Evolutionary conservation across 2,888 invertebrate species (phyloP), one percentile per base, ranked within the genome.

Genomic region (Diabrotica balteata): DNA sequence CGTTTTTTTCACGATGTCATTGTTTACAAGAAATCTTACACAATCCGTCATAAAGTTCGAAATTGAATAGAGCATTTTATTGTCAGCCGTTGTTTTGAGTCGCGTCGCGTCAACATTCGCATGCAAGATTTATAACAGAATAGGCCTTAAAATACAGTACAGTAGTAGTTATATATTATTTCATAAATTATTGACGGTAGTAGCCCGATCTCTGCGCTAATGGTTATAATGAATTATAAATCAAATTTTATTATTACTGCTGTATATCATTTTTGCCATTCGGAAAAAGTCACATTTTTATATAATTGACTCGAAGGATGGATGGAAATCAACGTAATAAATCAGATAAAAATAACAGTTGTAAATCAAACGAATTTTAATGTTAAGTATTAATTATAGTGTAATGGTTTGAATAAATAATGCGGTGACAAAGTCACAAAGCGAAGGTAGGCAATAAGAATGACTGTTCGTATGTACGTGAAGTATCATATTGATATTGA

Each of bases 141-240:
- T 57, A 57, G 44, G 45, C 17, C 44, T 57, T 57, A 57, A 45
- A 54, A 54, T 54, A n/a, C n/a, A n/a, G 43, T 54, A 53, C 22
- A 17, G 32, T 32, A 32, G 32, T 52, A 63, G 50, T n/a, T 57
- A 57, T 63, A 57, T 50, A 50, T 63, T 57, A 57, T 63, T 63
- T 57, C 61, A 61, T 61, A 61, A 61, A 61, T 51, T 52, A 61
- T 61, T 61, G 61, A 61, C 61, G 50, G 61, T 61, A 32, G 32
- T 32, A 61, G 61, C 61, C 9, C 9, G 44, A 22, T 58, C 58
- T 52, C 58, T 58, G 42, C 52, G 11, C 58, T 64, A 64, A 59
- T 64, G 58, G 64, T 42, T 17, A 59, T 58, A 64, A 61, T 52
- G 52, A 61, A 61, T 61, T 52, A 64, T 64, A 64, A 64, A 64